Conservation (phyloP, 2,888 invertebrate genomes). For the Zootermopsis nevadensis region DNA sequence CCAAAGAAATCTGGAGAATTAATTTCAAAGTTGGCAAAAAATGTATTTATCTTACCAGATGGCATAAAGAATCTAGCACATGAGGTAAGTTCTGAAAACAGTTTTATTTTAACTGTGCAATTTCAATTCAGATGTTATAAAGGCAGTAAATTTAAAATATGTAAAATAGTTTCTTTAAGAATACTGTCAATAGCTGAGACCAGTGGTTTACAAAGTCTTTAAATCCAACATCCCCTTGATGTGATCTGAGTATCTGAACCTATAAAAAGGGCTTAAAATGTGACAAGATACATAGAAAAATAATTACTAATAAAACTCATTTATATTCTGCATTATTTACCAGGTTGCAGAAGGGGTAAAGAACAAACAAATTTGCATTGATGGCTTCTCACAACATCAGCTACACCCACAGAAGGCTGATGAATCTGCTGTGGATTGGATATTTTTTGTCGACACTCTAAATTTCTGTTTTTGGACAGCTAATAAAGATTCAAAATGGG, state of each 20-base stretch:
- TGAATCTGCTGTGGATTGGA: slow-evolving; percentile 82
- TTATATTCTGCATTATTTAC: slow-evolving; percentile 43
- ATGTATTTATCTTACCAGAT: neutral
- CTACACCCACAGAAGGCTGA: slow-evolving; percentile 79
- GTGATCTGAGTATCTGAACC: too few species aligned
- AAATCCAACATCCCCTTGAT: too few species aligned
- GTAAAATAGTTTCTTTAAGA: too few species aligned
- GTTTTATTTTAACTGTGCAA: too few species aligned
- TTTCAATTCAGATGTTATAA: too few species aligned
- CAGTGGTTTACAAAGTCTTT: too few species aligned
- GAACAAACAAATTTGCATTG: slow-evolving; percentile 70
- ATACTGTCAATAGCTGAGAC: too few species aligned
- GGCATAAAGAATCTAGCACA: slow-evolving; percentile 15
- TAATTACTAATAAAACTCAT: too few species aligned
- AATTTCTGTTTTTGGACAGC: slow-evolving; percentile 98
- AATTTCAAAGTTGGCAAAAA: slow-evolving; percentile 1
- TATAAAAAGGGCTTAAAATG: too few species aligned
- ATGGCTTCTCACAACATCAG: slow-evolving; percentile 77
- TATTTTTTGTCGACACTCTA: slow-evolving; percentile 90
- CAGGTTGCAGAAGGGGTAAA: slow-evolving; percentile 73
- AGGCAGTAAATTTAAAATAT: too few species aligned
- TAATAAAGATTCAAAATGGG: slow-evolving; percentile 65
- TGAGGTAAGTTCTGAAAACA: neutral
- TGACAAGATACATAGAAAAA: too few species aligned
- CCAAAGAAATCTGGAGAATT: slow-evolving; percentile 12